Base-by-base conservation (phyloP, 2,113 vertebrate genomes). In the Guaruba guarouba region DNA sequence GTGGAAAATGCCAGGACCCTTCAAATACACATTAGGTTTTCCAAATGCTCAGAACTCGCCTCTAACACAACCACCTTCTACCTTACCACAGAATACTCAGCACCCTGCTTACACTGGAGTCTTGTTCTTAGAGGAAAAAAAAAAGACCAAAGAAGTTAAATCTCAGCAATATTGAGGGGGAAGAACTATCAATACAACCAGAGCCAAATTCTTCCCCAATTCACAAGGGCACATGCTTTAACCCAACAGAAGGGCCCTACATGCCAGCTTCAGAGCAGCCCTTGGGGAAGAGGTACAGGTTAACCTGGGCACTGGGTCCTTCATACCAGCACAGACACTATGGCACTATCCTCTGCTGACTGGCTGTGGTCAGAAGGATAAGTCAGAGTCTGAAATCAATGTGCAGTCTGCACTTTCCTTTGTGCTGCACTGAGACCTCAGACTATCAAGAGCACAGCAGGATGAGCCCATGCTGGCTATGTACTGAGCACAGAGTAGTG, bases 211-310 rank as follows among this genome's bases (percentile, higher is more conserved):
- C 48, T 51, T 68, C 48, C 74, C 31, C 11, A 64, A 15, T 35
- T n/a, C 35, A 16, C 41, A 11, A 4, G 2, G 10, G 55, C n/a
- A 51, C 0, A 6, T 8, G 37, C 69, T 55, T 61, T 22, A 16
- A n/a, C 15, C 19, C 64, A 18, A 31, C 3, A n/a, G 17, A 20
- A 29, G 46, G 37, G 9, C 7, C 29, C 20, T 6, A 9, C 12
- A 35, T 49, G 49, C 13, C 31, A 4, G 6, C 6, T 9, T 29
- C 14, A 17, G 23, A 17, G 10, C 43, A 43, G 41, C 29, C 11
- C 17, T 2, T 23, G 1, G 10, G 33, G 33, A 29, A 16, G 15
- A 16, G 2, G 6, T 4, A 3, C 15, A 19, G 27, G 20, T 7
- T 31, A 20, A 9, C 4, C 35, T 2, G 33, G 17, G 48, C 17